Evolutionary conservation across 30 jellyfish, hydroid and myxozoan species (phyloP).

Genomic region (Mastigias papua): DNA sequence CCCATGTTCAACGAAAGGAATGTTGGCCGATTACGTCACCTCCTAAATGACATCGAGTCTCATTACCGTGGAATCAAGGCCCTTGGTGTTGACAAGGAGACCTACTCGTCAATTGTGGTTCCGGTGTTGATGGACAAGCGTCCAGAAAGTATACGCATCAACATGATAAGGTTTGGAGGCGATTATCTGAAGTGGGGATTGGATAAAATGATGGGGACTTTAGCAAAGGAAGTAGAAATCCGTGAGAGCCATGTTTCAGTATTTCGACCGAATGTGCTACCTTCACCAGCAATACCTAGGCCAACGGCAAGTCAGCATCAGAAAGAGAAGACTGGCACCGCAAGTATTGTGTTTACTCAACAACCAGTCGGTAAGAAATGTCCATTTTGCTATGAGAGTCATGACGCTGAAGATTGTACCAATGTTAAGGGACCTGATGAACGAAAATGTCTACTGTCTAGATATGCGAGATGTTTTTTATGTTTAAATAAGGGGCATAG

Average conservation of each 20-base stretch:
- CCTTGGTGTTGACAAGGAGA: slow-evolving; percentile 10
- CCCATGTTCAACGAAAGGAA: slow-evolving; percentile 31
- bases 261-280: neutral
- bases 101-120: slow-evolving; percentile 35
- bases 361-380: neutral
- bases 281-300: neutral
- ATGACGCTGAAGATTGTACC: slow-evolving; percentile 4
- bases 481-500: too few relatives aligned
- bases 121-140: slow-evolving; percentile 40
- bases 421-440: neutral
- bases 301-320: neutral
- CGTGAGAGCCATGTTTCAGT: neutral
- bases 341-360: slow-evolving; percentile 16
- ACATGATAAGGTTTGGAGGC: slow-evolving; percentile 36
- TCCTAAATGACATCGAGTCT: slow-evolving; percentile 18
- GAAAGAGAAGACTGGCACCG: slow-evolving; percentile 19
- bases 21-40: slow-evolving; percentile 1
- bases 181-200: slow-evolving; percentile 6
- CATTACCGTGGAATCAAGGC: slow-evolving; percentile 46
- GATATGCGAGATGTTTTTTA: too few relatives aligned
- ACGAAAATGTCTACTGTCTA: neutral
- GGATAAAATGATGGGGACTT: slow-evolving; percentile 18
- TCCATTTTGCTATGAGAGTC: too few relatives aligned
- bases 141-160: slow-evolving; percentile 4
- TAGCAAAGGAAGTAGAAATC: slow-evolving; percentile 25